phyloP scores from a whole-genome alignment of 2,888 invertebrate species.

The Tenthredo amoena region DNA sequence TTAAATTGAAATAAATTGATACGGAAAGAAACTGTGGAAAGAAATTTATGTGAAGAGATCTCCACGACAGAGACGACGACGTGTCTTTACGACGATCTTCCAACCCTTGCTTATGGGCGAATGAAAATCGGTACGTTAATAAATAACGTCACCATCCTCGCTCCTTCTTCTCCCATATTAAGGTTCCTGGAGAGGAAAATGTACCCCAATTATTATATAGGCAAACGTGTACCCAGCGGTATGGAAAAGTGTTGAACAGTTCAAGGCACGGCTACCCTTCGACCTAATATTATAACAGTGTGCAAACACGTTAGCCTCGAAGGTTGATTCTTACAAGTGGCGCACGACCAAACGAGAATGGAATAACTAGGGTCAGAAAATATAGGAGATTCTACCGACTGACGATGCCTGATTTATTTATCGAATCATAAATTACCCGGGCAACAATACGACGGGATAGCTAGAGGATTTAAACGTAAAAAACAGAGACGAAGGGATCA shows the following conservation, averaged over 20 bases:
- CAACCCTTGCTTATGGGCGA: slow-evolving; percentile 13
- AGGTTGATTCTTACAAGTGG: slow-evolving; percentile 54
- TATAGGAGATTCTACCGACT: slow-evolving; percentile 14
- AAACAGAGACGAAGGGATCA: slow-evolving; percentile 16
- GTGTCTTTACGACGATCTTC: background rate
- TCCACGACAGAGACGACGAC: background rate
- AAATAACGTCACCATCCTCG: slow-evolving; percentile 26
- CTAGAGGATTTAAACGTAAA: slow-evolving; percentile 6
- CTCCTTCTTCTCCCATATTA: slow-evolving; percentile 38
- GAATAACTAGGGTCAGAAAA: background rate
- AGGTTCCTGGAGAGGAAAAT: background rate
- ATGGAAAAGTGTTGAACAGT: slow-evolving; percentile 53
- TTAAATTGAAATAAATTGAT: background rate
- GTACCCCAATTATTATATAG: slow-evolving; percentile 30
- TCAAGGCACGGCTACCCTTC: slow-evolving; percentile 2
- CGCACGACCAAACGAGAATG: slow-evolving; percentile 38
- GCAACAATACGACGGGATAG: slow-evolving; percentile 66
- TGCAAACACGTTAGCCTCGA: slow-evolving; percentile 41
- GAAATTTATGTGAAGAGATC: background rate
- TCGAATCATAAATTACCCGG: slow-evolving; percentile 74
- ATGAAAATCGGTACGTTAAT: slow-evolving; percentile 36
- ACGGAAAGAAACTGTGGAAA: background rate
- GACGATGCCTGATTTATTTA: slow-evolving; percentile 71
- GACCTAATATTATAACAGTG: background rate
- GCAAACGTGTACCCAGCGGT: slow-evolving; percentile 29